Evolutionary conservation across 2,113 vertebrate species (phyloP).

Genomic region (Bubo blakistoni): DNA sequence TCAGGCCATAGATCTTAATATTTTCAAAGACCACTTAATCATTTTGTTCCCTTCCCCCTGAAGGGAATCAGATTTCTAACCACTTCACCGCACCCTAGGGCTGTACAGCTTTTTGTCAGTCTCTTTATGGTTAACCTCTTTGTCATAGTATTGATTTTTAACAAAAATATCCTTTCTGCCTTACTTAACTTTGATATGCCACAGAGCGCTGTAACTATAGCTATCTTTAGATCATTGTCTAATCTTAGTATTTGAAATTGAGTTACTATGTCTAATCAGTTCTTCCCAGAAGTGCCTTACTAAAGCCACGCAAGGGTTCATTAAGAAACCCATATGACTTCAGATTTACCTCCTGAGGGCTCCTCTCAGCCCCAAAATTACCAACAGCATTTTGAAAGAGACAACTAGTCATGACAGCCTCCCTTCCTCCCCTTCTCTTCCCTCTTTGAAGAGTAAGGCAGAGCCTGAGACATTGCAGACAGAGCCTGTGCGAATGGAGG

Average conservation of each 20-base stretch:
- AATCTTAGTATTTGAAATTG: conserved; percentile 48
- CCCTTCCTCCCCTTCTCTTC: neutral
- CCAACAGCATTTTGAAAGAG: neutral
- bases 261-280: conserved; percentile 43
- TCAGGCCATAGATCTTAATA: neutral
- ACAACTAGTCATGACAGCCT: neutral
- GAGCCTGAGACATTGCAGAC: neutral
- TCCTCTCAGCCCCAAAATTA: neutral
- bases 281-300: conserved; percentile 40
- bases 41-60: neutral
- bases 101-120: neutral
- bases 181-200: conserved; percentile 39
- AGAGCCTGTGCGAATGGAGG: neutral
- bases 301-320: neutral
- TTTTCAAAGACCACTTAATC: conserved; percentile 35
- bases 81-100: neutral
- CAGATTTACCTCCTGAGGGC: neutral
- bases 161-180: conserved; percentile 53
- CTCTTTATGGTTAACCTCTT: conserved; percentile 26
- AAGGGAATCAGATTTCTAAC: neutral
- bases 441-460: neutral
- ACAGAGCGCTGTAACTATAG: conserved; percentile 27
- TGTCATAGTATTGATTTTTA: conserved; percentile 48
- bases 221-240: conserved; percentile 51
- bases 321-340: neutral